phyloP scores from a whole-genome alignment of 2,888 invertebrate species.

The Drosophila fulvimacula region DNA sequence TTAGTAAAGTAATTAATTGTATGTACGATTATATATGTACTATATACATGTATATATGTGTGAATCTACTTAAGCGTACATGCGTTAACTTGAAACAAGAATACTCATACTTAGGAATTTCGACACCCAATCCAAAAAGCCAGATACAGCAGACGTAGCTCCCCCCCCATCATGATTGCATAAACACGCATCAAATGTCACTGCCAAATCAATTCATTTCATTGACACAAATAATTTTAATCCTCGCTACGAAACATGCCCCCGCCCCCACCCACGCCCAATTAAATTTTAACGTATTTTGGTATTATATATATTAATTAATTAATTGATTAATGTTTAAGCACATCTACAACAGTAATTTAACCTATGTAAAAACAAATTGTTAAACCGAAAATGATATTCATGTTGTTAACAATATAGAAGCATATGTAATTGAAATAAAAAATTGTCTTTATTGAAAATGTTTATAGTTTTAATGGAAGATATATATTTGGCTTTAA shows the following conservation, averaged over 20 bases:
- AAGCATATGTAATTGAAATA: constrained; percentile 56
- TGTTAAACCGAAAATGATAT: constrained; percentile 35
- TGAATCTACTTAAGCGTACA: constrained; percentile 14
- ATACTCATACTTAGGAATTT: constrained; percentile 55
- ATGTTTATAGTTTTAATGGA: constrained; percentile 75
- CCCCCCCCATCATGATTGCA: constrained; percentile 5
- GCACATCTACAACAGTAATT: constrained; percentile 47
- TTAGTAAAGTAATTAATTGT: constrained; percentile 14
- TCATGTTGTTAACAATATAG: constrained; percentile 39
- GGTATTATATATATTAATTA: constrained; percentile 51
- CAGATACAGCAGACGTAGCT: constrained; percentile 16
- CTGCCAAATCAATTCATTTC: constrained; percentile 38
- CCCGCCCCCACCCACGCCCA: background rate
- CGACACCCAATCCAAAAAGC: constrained; percentile 26
- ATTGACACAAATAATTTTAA: constrained; percentile 6
- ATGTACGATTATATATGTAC: constrained; percentile 27
- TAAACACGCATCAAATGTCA: constrained; percentile 9
- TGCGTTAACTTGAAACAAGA: constrained; percentile 38
- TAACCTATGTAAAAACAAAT: constrained; percentile 21
- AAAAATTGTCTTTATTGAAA: constrained; percentile 74
- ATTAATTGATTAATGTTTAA: constrained; percentile 39
- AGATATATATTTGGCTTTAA: constrained; percentile 73
- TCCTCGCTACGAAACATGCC: constrained; percentile 15
- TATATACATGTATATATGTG: background rate
- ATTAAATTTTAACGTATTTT: constrained; percentile 47